Evolutionary conservation across 2,113 vertebrate genomes (phyloP), one percentile per base, ranked within the genome.

Genomic region (Entosphenus tridentatus): DNA sequence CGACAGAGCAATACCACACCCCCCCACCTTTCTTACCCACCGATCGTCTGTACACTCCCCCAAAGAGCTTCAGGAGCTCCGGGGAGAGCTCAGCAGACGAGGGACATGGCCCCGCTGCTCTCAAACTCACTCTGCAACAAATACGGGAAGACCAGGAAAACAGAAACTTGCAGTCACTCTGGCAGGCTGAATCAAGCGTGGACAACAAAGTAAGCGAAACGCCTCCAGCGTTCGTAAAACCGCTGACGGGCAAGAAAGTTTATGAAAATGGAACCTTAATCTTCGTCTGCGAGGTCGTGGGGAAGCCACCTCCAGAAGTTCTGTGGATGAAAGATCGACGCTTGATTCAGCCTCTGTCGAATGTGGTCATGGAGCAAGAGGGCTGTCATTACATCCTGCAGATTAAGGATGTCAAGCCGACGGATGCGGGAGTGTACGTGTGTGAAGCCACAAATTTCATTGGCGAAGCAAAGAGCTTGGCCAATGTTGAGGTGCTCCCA

Each of bases 271-370:
- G 84, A 68, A 82, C 80, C 0, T 74, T 98, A 56, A 78, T 55
- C 0, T 90, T 98, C 75, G 77, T 79, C 72, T 81, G 82, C 12
- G 84, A 97, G 78, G 86, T 97, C 10, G 83, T 87, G 72, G 89
- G 92, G 57, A 76, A 86, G 56, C 93, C 93, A 3, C 78, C 81
- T 58, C 92, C 92, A 57, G 81, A 81, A 57, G 87, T 96, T n/a
- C 86, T 83, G 72, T 98, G 93, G 93, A 96, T 89, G 73, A 80
- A 74, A 75, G 91, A 91, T 75, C 92, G 85, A 78, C 86, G 81
- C 39, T 76, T 86, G 58, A 72, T 98, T 69, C 77, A 85, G 17
- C 71, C 69, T 58, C 75, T 81, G 69, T 74, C 82, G 57, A 86
- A 86, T 73, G 75, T 84, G 58, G 79, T 57, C 76, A 81, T 88